Base-by-base conservation (phyloP, 1,140 invertebrate genomes). In the Leptopilina clavipes region DNA sequence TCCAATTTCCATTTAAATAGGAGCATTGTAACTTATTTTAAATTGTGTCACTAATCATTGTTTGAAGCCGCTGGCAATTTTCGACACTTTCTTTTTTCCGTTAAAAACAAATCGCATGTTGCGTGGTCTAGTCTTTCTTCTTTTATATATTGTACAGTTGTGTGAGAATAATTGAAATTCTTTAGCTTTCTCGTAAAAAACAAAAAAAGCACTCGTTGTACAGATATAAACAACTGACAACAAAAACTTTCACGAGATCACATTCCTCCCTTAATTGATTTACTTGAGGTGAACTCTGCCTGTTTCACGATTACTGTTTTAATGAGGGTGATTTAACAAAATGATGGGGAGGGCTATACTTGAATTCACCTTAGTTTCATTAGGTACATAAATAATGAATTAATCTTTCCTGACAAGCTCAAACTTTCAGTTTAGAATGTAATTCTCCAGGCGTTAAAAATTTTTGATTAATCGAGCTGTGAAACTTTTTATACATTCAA, bases 201-300 rank as follows among this genome's bases (percentile, higher is more conserved):
- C 22, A 25, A 59, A 59, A 59, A 59, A 10, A n/a, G n/a, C 9
- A 9, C 56, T 14, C 19, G 19, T 22, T 25, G 12, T 25, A 59
- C 19, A 25, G 9, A 12, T 25, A 59, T 59, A 59, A 59, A 59
- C 56, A 59, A 59, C 18, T 11, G 19, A 59, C 56, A 59, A 59
- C 22, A 59, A 22, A 37, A 48, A 52, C 48, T 71, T 75, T 31
- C 43, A 18, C 52, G 9, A 54, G 17, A 45, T 71, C 72, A 18
- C 72, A 77, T 73, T 71, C 72, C 65, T 7, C 19, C 40, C 44
- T 74, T 77, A 73, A 73, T 76, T 65, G 76, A 71, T 59, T 18
- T 76, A 76, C 44, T 76, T 73, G 0, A 18, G 56, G 10, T 17
- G 17, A 43, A 19, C n/a, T 70, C 19, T 52, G 56, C 18, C 5